Conservation (phyloP, 2,888 invertebrate species). For the Aphidoletes aphidimyza region DNA sequence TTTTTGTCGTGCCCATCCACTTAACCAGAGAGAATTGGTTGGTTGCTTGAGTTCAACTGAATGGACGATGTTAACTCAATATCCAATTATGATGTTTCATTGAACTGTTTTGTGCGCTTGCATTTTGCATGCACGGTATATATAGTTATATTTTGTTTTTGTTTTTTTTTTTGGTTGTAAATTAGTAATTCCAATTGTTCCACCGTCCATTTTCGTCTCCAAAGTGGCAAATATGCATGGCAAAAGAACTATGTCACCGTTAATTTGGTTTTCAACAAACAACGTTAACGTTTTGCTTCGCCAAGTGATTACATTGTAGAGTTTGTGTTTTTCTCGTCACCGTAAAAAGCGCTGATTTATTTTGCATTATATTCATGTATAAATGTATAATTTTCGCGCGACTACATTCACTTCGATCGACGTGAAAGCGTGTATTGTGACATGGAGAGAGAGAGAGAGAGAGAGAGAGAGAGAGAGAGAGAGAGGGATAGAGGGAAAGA, state of each 20-base stretch:
- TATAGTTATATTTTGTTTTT: too few species aligned
- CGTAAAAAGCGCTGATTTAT: not conserved
- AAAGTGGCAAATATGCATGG: not conserved
- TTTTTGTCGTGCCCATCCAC: too few species aligned
- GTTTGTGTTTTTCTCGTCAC: slow-evolving; percentile 12
- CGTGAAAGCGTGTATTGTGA: too few species aligned
- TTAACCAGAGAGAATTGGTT: too few species aligned
- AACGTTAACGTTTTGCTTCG: not conserved
- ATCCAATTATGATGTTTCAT: too few species aligned
- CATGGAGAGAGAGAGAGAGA: too few species aligned
- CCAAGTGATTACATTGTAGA: not conserved
- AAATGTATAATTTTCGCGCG: not conserved
- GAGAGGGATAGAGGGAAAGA: too few species aligned
- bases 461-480: too few species aligned
- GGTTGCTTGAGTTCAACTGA: too few species aligned
- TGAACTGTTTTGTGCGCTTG: not conserved
- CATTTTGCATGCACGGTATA: not conserved
- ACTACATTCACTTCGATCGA: not conserved
- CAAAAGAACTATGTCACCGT: not conserved
- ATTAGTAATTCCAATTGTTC: not conserved
- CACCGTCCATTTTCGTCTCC: not conserved
- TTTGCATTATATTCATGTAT: not conserved
- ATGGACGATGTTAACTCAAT: too few species aligned
- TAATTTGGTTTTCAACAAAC: not conserved
- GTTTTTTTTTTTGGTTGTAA: not conserved